Percentiles rank a stretch among this genome's conserved stretches.
Evolutionary conservation across 2,113 vertebrate species (phyloP).

Genomic region (Crotalus horridus): DNA sequence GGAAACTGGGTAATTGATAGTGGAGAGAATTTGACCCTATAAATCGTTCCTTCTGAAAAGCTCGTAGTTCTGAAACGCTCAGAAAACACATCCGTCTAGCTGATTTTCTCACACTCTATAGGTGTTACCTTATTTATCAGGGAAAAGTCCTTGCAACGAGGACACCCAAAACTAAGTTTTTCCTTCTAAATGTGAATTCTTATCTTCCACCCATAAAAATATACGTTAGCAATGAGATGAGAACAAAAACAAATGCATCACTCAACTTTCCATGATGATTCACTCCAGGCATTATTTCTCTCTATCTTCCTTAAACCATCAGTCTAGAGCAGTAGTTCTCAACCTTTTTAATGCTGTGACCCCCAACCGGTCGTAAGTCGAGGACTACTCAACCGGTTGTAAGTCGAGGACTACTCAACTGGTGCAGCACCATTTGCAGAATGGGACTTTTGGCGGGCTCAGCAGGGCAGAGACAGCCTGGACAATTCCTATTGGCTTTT

Average conservation of each 20-base stretch:
- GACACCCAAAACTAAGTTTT: not conserved
- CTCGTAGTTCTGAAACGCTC: not conserved
- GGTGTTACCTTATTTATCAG: not conserved
- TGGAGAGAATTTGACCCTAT: not conserved
- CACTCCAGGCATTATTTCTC: not conserved
- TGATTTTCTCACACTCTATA: not conserved
- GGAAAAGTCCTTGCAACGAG: not conserved
- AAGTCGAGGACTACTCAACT: too few relatives aligned
- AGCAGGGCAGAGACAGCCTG: too few relatives aligned
- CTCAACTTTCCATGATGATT: not conserved
- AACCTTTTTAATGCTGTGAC: too few relatives aligned
- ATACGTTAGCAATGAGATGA: not conserved
- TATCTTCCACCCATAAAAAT: not conserved
- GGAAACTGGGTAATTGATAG: not conserved
- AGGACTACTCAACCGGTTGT: too few relatives aligned
- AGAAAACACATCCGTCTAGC: not conserved
- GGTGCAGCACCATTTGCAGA: too few relatives aligned
- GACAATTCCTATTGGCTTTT: too few relatives aligned
- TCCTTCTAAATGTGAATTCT: not conserved
- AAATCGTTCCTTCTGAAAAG: not conserved
- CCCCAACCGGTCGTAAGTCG: too few relatives aligned
- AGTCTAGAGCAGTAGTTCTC: not conserved
- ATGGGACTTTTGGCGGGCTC: too few relatives aligned
- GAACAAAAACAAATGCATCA: not conserved
- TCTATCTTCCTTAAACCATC: not conserved